phyloP scores from a whole-genome alignment of 1,140 invertebrate species.

The Lasaia peninsularis region DNA sequence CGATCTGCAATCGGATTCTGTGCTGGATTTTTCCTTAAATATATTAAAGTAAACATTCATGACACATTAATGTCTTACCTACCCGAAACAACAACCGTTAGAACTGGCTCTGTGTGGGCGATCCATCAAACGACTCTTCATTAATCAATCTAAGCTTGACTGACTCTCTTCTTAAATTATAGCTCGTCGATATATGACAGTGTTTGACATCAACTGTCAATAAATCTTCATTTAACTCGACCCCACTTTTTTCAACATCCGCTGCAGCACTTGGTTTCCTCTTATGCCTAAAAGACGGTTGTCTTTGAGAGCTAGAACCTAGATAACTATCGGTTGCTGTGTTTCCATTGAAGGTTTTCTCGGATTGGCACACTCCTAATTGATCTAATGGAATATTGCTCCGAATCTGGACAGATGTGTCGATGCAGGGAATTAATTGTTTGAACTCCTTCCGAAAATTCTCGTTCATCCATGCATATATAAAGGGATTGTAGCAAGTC shows the following conservation, averaged over 20 bases:
- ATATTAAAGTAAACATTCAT: no score
- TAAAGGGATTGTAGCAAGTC: constrained; percentile 96
- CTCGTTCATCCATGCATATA: constrained; percentile 98
- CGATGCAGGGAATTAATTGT: constrained; percentile 87
- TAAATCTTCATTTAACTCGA: constrained; percentile 69
- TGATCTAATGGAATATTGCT: constrained; percentile 61
- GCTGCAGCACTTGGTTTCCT: constrained; percentile 67
- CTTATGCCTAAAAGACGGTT: constrained; percentile 61
- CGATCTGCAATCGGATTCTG: no score
- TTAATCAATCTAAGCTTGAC: constrained; percentile 71
- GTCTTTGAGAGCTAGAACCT: constrained; percentile 58
- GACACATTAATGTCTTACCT: no score
- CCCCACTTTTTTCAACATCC: constrained; percentile 67
- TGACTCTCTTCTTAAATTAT: constrained; percentile 68
- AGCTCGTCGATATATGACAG: constrained; percentile 70
- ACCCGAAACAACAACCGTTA: constrained; percentile 65
- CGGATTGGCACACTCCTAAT: constrained; percentile 74
- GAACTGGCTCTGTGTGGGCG: constrained; percentile 62
- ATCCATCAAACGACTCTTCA: constrained; percentile 68
- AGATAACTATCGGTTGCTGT: constrained; percentile 73
- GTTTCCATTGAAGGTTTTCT: constrained; percentile 86
- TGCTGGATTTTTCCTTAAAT: no score
- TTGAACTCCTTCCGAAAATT: constrained; percentile 99
- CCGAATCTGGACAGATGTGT: constrained; percentile 61
- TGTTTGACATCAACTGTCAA: constrained; percentile 66